A percentile compares a stretch with the other conserved stretches of the same genome.
phyloP scores from a whole-genome alignment of 23 tunicate genomes.

The Trididemnum clinides region DNA sequence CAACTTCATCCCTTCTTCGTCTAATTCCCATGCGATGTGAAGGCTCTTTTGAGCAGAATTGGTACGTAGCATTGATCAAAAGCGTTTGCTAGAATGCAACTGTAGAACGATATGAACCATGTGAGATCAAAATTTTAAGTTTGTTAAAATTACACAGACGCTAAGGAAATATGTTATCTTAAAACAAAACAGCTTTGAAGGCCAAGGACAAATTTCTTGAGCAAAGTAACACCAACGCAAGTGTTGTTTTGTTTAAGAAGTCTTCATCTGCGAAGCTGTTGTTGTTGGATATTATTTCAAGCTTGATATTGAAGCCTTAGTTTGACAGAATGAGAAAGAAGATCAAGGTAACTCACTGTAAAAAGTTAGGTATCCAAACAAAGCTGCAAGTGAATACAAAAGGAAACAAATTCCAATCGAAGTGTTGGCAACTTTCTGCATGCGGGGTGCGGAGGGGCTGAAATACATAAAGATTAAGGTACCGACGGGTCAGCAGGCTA shows the following conservation, averaged over 20 bases:
- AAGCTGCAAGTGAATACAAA: conserved; percentile 88
- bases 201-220: neutral
- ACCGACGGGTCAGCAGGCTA: neutral
- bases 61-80: no score
- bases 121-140: no score
- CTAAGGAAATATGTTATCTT: neutral
- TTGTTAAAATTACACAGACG: no score
- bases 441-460: conserved; percentile 70
- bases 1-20: no score
- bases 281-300: neutral
- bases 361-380: conserved; percentile 96
- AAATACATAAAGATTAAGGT: neutral
- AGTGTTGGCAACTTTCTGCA: conserved; percentile 94
- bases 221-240: neutral
- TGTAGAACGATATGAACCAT: no score
- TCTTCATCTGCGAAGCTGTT: neutral
- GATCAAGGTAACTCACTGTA: conserved; percentile 96
- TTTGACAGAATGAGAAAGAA: no score
- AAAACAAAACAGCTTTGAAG: neutral
- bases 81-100: no score
- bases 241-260: neutral
- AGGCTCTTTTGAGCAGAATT: no score
- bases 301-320: neutral
- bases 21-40: no score
- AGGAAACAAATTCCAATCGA: conserved; percentile 86